phyloP scores from a whole-genome alignment of 1,140 invertebrate genomes.

The Bradysia coprophila region DNA sequence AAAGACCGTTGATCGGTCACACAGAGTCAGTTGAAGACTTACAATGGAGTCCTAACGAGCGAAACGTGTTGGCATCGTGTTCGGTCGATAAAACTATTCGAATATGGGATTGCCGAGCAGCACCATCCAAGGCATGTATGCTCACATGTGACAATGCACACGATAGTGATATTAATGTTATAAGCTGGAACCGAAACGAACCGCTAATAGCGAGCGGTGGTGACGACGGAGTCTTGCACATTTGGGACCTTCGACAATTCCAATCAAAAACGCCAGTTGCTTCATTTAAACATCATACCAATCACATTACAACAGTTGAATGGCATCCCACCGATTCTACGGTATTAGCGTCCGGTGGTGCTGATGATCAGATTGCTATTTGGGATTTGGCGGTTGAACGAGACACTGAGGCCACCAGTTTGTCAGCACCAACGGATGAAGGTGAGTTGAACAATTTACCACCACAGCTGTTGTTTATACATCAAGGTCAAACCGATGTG shows the following conservation, averaged over 20 bases:
- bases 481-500: conserved; percentile 94
- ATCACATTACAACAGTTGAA: conserved; percentile 86
- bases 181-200: conserved; percentile 89
- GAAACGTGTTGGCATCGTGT: conserved; percentile 83
- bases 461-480: conserved; percentile 91
- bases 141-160: conserved; percentile 76
- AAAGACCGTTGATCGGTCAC: conserved; percentile 72
- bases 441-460: conserved; percentile 51
- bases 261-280: conserved; percentile 66
- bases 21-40: conserved; percentile 91
- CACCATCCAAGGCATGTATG: conserved; percentile 69
- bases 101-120: conserved; percentile 77
- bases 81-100: conserved; percentile 84
- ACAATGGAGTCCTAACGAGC: conserved; percentile 96
- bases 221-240: conserved; percentile 83
- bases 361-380: conserved; percentile 89
- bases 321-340: conserved; percentile 90
- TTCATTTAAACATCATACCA: conserved; percentile 84
- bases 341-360: conserved; percentile 82
- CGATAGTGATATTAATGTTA: conserved; percentile 88
- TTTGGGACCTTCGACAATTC: conserved; percentile 93
- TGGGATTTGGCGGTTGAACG: conserved; percentile 93
- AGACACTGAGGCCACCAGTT: conserved; percentile 38
- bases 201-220: conserved; percentile 85
- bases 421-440: conserved; percentile 17